Percentiles rank a stretch among this genome's conserved stretches.
Evolutionary conservation across 2,797 vertebrate genomes (phyloP).

Genomic region (Xerus rutilus): DNA sequence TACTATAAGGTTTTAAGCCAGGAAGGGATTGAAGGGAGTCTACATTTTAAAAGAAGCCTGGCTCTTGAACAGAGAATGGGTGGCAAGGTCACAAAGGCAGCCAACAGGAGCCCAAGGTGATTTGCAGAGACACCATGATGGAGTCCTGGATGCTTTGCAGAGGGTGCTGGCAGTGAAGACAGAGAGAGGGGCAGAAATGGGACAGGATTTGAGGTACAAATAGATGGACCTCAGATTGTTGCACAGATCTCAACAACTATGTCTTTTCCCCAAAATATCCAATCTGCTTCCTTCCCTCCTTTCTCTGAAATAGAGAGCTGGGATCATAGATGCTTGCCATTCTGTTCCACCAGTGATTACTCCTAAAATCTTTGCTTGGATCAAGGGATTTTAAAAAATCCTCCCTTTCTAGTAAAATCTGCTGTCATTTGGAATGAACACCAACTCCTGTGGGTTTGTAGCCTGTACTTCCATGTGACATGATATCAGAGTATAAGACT

Average conservation of each 20-base stretch:
- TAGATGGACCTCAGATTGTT: not conserved
- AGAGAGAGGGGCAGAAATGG: not conserved
- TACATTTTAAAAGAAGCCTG: not conserved
- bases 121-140: not conserved
- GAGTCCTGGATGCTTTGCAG: not conserved
- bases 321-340: not conserved
- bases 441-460: no score
- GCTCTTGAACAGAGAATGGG: not conserved
- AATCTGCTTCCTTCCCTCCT: not conserved
- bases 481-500: no score
- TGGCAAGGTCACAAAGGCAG: not conserved
- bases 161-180: not conserved
- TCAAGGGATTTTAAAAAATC: not conserved
- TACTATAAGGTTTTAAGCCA: not conserved
- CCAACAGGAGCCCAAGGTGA: not conserved
- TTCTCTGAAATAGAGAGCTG: not conserved
- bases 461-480: not conserved
- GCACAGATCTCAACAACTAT: not conserved
- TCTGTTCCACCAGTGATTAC: not conserved
- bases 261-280: not conserved
- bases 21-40: not conserved
- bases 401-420: not conserved
- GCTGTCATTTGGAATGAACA: not conserved
- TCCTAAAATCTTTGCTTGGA: not conserved
- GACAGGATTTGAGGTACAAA: not conserved